Base-by-base conservation (phyloP, 2,797 vertebrate species). In the Kryptolebias ocellatus region DNA sequence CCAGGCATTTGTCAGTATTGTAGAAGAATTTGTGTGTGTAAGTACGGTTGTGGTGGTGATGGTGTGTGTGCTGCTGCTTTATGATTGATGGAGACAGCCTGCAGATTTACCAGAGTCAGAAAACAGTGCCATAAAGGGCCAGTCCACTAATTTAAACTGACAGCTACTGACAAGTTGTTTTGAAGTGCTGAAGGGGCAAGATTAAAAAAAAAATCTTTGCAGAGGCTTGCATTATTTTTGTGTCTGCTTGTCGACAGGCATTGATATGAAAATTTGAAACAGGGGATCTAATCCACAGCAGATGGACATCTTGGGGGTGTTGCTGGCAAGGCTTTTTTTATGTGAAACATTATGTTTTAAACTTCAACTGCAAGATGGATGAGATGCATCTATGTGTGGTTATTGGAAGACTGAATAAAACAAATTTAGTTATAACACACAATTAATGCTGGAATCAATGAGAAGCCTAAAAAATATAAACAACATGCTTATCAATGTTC, bases 151-250 rank as follows among this genome's bases (percentile, higher is more conserved):
- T 90, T 87, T 80, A 83, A 87, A 88, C 66, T 83, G 90, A 90
- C 90, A 89, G 86, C 86, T 67, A 66, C 80, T 90, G 86, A 88
- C 84, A 88, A 81, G 83, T 83, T 87, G 82, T 85, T 90, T 86
- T 89, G 83, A 88, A 87, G 84, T 83, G 81, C 81, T 82, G 78
- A 78, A 81, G 84, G 89, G 80, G 67, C 70, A 69, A 76, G 78
- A 81, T 66, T 72, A 79, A 53, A 20, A 59, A 60, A 65, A 80
- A 74, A 62, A 60, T 66, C 51, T 16, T 81, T 79, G 80, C 54
- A 4, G 44, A 58, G 79, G 58, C 71, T 75, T 81, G 34, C 74
- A 67, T 86, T 87, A 79, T 82, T 81, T 83, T 76, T 71, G 69
- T 89, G 64, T 70, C n/a, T 68, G 61, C 56, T 60, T 64, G 51